Evolutionary conservation across 2,113 vertebrate genomes (phyloP), one percentile per base, ranked within the genome.

Genomic region (Rhea pennata): DNA sequence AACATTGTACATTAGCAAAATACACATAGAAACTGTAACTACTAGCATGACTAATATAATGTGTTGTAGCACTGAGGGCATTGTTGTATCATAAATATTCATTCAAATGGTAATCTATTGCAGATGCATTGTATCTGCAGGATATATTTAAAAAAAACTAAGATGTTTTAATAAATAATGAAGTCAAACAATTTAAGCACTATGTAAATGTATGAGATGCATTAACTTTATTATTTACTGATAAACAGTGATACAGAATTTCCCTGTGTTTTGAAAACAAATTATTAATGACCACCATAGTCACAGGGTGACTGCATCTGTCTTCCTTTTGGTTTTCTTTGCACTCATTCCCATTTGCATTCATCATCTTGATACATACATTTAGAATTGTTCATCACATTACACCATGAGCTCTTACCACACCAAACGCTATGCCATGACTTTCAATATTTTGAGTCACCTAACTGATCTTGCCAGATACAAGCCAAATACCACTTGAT

Each of bases 71-170:
- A 83, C 64, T 33, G 23, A 93, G 64, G 50, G 72, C 75, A 77
- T 20, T 16, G 20, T 36, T 81, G 39, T 78, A 65, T 78, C 64
- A 94, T 78, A 94, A 96, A 94, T 93, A 94, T 87, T 92, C 46
- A 90, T 90, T 93, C 51, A 81, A 75, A 95, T 27, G 12, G 33
- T 88, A 74, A 93, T 96, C 95, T 87, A 54, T 88, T 87, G 46
- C 4, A 71, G 59, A 46, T 88, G 61, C 61, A 71, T 56, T 83
- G n/a, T 31, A 92, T 62, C 92, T 96, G 48, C 46, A 94, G 69
- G 88, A 90, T 10, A 59, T 13, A 85, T 50, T 80, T 82, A 92
- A 64, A 59, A 59, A 96, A 92, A 81, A n/a, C 39, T 67, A 64
- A 78, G 90, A 50, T 42, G 31, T 73, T 89, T 67, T 77, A 62